These are phyloP conservation scores for Rissa tridactyla DNA, from an alignment of 2,113 vertebrate species.

Conservation along the genomic window DNA sequence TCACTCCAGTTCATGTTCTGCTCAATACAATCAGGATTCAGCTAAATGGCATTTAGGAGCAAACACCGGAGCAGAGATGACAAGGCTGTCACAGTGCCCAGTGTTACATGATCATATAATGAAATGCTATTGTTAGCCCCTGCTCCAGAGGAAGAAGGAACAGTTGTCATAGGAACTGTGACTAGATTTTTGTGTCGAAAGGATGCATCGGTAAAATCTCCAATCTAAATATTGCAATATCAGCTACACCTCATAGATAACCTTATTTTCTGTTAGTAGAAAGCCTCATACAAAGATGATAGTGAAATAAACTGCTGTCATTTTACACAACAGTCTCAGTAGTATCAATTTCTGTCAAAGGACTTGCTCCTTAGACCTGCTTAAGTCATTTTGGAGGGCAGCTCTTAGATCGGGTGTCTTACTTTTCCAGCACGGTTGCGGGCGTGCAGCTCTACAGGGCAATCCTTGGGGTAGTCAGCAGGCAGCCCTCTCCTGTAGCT, in stretches of 20 bases:
- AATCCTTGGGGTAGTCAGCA: not conserved
- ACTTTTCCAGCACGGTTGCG: not conserved
- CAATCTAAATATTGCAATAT: slow-evolving; percentile 16
- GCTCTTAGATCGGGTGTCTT: not conserved
- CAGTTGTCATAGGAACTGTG: slow-evolving; percentile 66
- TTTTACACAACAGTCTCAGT: not conserved
- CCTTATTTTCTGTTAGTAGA: not conserved
- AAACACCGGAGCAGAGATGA: not conserved
- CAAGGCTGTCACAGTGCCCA: slow-evolving; percentile 19
- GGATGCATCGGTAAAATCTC: not conserved
- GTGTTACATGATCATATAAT: not conserved
- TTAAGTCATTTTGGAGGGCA: not conserved
- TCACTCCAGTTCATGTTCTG: not conserved
- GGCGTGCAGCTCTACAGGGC: not conserved
- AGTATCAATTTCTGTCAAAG: not conserved
- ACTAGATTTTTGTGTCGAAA: not conserved
- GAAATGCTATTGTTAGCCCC: not conserved
- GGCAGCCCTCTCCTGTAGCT: not conserved
- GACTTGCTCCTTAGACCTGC: not conserved
- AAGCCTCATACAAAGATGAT: not conserved
- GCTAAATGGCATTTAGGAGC: slow-evolving; percentile 23
- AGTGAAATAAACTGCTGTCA: not conserved
- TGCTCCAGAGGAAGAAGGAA: not conserved
- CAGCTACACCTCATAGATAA: not conserved
- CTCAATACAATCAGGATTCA: not conserved